Percentiles rank a stretch among this genome's conserved stretches.
Conservation (phyloP, 1,140 invertebrate species). For the Colletes latitarsis region DNA sequence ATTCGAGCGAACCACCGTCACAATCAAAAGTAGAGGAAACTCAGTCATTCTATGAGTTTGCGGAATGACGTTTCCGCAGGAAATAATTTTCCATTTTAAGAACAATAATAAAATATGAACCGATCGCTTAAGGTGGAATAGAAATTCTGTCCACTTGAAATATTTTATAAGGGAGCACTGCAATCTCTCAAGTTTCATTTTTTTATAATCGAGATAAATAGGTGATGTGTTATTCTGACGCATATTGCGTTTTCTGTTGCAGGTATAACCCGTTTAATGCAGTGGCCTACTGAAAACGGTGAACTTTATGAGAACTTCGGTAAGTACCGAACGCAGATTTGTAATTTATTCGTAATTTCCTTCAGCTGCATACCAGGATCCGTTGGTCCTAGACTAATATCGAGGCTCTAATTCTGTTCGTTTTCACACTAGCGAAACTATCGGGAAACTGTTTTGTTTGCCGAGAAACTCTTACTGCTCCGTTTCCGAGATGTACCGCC, state of each 20-base stretch:
- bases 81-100: no score
- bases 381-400: conserved; percentile 38
- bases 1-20: no score
- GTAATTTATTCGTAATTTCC: conserved; percentile 43
- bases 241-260: conserved; percentile 35
- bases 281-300: conserved; percentile 19
- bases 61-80: no score
- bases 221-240: no score
- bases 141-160: no score
- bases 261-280: conserved; percentile 52
- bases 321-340: conserved; percentile 45
- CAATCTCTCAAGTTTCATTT: no score
- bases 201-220: no score
- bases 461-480: conserved; percentile 30
- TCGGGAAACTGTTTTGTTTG: conserved; percentile 62
- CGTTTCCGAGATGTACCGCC: conserved; percentile 35
- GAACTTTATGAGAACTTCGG: conserved; percentile 61
- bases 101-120: no score
- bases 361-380: conserved; percentile 1
- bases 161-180: no score
- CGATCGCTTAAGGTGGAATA: no score
- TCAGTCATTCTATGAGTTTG: no score
- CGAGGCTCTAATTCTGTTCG: conserved; percentile 50
- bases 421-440: conserved; percentile 56
- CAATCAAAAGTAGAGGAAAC: no score